Evolutionary conservation across 2,797 vertebrate species (phyloP), one percentile per base, ranked within the genome.

Genomic region (Coilia nasus): DNA sequence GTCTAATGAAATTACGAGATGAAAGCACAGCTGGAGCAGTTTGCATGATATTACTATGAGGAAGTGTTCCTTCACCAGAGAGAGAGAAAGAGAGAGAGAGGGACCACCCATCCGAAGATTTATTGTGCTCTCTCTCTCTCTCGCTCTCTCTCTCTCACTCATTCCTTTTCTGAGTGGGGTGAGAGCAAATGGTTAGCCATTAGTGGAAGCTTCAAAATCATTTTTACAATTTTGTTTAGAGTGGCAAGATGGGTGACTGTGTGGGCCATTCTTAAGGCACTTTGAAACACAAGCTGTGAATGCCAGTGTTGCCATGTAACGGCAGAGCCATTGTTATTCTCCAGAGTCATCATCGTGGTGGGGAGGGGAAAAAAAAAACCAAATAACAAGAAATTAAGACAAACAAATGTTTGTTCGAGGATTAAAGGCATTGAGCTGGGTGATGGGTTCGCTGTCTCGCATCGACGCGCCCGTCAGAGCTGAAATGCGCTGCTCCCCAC

Each of bases 1-100:
- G 56, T 50, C 81, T 90, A 90, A 90, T 89, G 84, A 88, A 87
- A 90, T 91, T 87, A 91, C 81, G 85, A 84, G 88, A 87, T 87
- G 88, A 88, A 87, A 86, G 85, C 89, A 90, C 90, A 91, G 89
- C 90, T 90, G 88, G 89, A 86, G 85, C 85, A 86, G 85, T 89
- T 82, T 91, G 87, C 86, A 83, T 86, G 82, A 87, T 88, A 91
- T 88, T 89, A 86, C 87, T 82, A 85, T 81, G 84, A 87, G 87
- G 88, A 90, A 89, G 87, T 84, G 88, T 88, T 88, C 87, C 87
- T 71, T 87, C 88, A 46, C 82, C 64, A 83, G 83, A 84, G 88
- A 75, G 67, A 71, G 46, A n/a, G 31, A 25, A 14, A 62, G 60
- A 62, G 60, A 25, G 60, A 21, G 67, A 35, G 35, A 78, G 71